Conservation (phyloP, 2,797 vertebrate species). For the Hozukius guyotensis region DNA sequence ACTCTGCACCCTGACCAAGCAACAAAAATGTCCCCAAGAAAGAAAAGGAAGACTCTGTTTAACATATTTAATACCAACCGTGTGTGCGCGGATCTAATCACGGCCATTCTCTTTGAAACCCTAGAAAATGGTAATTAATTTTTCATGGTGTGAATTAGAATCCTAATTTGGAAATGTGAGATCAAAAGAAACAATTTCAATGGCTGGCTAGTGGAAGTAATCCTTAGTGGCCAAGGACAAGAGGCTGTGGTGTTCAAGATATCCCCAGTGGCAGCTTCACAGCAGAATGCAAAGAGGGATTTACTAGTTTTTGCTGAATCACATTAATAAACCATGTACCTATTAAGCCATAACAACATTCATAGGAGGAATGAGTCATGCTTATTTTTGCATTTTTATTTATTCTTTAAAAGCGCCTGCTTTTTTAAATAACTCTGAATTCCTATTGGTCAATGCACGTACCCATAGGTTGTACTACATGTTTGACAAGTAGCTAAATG, state of each 20-base stretch:
- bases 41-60: slow-evolving; percentile 43
- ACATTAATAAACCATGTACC: slow-evolving; percentile 60
- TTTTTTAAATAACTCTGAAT: slow-evolving; percentile 1
- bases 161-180: slow-evolving; percentile 90
- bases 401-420: not conserved
- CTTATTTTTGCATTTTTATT: not conserved
- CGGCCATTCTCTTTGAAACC: slow-evolving; percentile 87
- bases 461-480: not conserved
- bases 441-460: slow-evolving; percentile 1
- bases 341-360: slow-evolving; percentile 44
- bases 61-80: slow-evolving; percentile 76
- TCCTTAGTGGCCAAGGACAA: slow-evolving; percentile 75
- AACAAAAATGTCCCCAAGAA: slow-evolving; percentile 47
- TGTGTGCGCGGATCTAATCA: slow-evolving; percentile 72
- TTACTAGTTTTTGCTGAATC: slow-evolving; percentile 50
- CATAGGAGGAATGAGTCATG: slow-evolving; percentile 37
- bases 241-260: slow-evolving; percentile 55
- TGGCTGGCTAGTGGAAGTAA: slow-evolving; percentile 81
- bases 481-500: slow-evolving; percentile 55
- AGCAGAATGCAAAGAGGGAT: slow-evolving; percentile 54
- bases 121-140: slow-evolving; percentile 88
- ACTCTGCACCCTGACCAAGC: slow-evolving; percentile 72
- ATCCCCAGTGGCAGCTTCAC: slow-evolving; percentile 61
- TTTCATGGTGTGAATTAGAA: slow-evolving; percentile 91
- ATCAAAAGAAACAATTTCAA: slow-evolving; percentile 89